Percentiles rank a stretch among this genome's conserved stretches.
Evolutionary conservation across 2,797 vertebrate genomes (phyloP).

Genomic region (Kryptopterus vitreolus): DNA sequence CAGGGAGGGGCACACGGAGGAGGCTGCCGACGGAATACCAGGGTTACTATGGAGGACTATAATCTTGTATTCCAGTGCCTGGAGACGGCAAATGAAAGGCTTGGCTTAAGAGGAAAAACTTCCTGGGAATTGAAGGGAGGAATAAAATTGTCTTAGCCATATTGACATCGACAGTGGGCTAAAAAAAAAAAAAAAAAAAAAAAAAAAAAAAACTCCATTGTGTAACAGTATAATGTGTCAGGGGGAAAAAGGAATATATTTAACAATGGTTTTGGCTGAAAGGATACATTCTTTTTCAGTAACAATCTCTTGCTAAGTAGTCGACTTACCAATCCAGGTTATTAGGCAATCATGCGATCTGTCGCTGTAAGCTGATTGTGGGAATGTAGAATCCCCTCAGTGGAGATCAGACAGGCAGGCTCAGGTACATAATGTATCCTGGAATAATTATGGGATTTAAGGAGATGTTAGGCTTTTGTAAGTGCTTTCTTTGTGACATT

Average conservation of each 20-base stretch:
- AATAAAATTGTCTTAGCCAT: slow-evolving; percentile 57
- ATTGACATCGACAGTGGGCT: slow-evolving; percentile 51
- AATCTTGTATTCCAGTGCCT: slow-evolving; percentile 61
- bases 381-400: slow-evolving; percentile 69
- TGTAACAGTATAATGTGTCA: slow-evolving; percentile 42
- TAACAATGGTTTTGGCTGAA: slow-evolving; percentile 54
- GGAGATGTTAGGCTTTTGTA: slow-evolving; percentile 74
- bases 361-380: slow-evolving; percentile 75
- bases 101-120: slow-evolving; percentile 53
- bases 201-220: slow-evolving; percentile 22
- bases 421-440: slow-evolving; percentile 76
- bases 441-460: slow-evolving; percentile 78
- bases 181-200: slow-evolving; percentile 52
- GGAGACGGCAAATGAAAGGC: slow-evolving; percentile 61
- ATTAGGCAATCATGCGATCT: slow-evolving; percentile 74
- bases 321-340: slow-evolving; percentile 70
- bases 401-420: slow-evolving; percentile 70
- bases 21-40: slow-evolving; percentile 59
- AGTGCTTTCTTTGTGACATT: slow-evolving; percentile 73
- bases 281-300: slow-evolving; percentile 62
- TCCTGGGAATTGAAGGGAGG: slow-evolving; percentile 50
- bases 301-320: slow-evolving; percentile 66
- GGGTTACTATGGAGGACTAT: slow-evolving; percentile 63
- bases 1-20: slow-evolving; percentile 53
- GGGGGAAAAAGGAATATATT: slow-evolving; percentile 36